Conservation (phyloP, 2,797 vertebrate species). For the Gadopsis marmoratus region DNA sequence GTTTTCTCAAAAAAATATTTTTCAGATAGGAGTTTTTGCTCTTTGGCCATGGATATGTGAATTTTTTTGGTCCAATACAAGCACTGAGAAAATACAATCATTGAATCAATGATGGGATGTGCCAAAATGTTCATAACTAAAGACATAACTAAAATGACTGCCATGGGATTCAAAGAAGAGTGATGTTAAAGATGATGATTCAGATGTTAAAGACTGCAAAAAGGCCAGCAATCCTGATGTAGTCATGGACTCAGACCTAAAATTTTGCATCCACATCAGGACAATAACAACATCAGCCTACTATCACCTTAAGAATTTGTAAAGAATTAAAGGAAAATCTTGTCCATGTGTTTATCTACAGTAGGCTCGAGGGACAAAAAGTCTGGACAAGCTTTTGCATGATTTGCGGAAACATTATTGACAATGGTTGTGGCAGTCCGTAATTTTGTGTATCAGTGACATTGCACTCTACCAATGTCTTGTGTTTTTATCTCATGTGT, state of each 20-base stretch:
- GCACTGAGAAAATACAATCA: not conserved
- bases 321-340: no score
- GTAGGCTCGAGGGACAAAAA: not conserved
- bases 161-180: not conserved
- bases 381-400: not conserved
- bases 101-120: not conserved
- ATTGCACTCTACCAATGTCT: not conserved
- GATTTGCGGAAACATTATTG: not conserved
- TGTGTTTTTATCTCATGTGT: conserved; percentile 21
- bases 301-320: no score
- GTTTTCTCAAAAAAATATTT: no score
- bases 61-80: not conserved
- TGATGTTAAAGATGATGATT: no score
- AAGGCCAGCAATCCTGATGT: not conserved
- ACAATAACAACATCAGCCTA: no score
- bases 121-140: not conserved
- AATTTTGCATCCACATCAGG: no score
- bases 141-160: not conserved
- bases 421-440: not conserved
- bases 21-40: no score
- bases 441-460: not conserved
- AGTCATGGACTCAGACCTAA: no score
- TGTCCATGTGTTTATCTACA: no score
- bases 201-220: not conserved
- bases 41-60: no score